A percentile compares a stretch with the other conserved stretches of the same genome.
These are phyloP conservation scores for Aramus guarauna DNA, from an alignment of 2,113 vertebrate species.

Conservation along the genomic window DNA sequence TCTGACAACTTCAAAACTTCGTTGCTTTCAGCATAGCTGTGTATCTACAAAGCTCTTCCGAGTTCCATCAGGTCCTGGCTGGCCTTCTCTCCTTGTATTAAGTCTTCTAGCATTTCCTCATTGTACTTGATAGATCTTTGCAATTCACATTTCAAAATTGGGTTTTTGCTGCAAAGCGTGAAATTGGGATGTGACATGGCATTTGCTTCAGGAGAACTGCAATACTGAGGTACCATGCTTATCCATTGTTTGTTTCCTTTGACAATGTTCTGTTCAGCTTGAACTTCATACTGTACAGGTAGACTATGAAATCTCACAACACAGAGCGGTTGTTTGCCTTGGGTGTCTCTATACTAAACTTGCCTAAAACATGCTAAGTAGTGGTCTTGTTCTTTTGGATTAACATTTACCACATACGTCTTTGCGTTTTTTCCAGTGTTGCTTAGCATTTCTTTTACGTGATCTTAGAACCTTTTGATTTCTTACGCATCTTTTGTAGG, in stretches of 20 bases:
- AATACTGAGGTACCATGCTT: background rate
- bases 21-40: background rate
- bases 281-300: background rate
- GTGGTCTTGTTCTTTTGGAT: background rate
- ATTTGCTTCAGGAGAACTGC: background rate
- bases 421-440: background rate
- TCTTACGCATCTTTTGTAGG: background rate
- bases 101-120: background rate
- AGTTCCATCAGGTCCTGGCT: background rate
- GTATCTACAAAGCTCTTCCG: background rate
- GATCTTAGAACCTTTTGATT: background rate
- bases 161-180: background rate
- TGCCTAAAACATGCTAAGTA: background rate
- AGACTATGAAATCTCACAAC: background rate
- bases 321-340: background rate
- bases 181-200: background rate
- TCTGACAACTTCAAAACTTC: background rate
- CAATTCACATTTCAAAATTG: background rate
- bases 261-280: background rate
- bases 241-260: background rate
- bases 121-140: background rate
- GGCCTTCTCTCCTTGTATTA: background rate
- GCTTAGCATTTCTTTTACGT: background rate
- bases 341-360: background rate
- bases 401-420: rapidly evolving